phyloP scores from a whole-genome alignment of 2,888 invertebrate genomes.

The Malthinus seriepunctatus region DNA sequence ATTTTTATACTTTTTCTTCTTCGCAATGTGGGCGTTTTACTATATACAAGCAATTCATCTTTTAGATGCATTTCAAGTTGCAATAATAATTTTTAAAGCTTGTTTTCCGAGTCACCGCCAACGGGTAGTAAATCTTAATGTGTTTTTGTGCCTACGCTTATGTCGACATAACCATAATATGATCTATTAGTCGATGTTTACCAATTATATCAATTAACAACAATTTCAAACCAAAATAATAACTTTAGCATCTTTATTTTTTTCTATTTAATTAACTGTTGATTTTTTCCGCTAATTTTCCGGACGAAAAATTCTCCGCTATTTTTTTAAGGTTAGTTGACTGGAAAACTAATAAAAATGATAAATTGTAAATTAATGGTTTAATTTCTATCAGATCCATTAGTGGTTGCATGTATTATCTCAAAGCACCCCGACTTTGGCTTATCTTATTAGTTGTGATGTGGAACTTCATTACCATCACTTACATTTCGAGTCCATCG shows the following conservation, averaged over 20 bases:
- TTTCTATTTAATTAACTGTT: background rate
- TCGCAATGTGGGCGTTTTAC: background rate
- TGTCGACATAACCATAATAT: conserved; percentile 14
- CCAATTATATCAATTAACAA: conserved; percentile 16
- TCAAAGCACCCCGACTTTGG: conserved; percentile 23
- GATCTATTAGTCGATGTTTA: conserved; percentile 11
- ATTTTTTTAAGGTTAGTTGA: too few relatives aligned
- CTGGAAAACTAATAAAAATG: too few relatives aligned
- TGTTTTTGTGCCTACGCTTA: conserved; percentile 10
- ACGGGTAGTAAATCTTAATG: conserved; percentile 11
- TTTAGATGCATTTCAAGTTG: background rate
- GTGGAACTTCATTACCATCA: conserved; percentile 44
- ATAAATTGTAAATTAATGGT: too few relatives aligned
- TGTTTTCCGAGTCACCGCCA: conserved; percentile 7
- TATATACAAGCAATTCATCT: background rate
- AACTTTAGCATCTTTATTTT: conserved; percentile 1
- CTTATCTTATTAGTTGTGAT: conserved; percentile 19
- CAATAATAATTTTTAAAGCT: conserved; percentile 1
- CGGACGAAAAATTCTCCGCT: background rate
- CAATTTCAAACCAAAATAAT: conserved; percentile 16
- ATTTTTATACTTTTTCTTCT: background rate
- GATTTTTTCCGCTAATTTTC: background rate
- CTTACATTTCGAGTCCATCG: conserved; percentile 41
- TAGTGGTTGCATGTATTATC: conserved; percentile 39
- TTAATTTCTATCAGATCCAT: conserved; percentile 40